Base-by-base conservation (phyloP, 2,113 vertebrate genomes). In the Paratilapia polleni region DNA sequence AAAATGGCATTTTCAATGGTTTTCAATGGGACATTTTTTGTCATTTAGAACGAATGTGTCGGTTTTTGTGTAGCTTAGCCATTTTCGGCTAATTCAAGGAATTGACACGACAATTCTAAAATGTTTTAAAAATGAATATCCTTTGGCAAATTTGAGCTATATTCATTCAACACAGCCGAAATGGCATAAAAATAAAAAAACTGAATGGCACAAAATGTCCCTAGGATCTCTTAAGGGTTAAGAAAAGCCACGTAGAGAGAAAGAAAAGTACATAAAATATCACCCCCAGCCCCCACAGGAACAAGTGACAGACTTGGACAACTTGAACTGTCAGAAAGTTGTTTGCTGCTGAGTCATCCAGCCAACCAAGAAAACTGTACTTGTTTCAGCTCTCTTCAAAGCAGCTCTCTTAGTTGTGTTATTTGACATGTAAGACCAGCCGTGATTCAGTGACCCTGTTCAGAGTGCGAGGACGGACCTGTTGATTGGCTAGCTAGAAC, bases 401-500 rank as follows among this genome's bases (percentile, higher is more conserved):
- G 59, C 74, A 8, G 66, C 70, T 59, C 85, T 86, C 77, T 90
- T 79, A 31, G 80, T 66, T 5, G 78, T 54, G 82, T 15, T 70
- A 80, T 62, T 64, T 78, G 82, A 89, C 82, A 79, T 78, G 79
- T 82, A 84, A 86, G 77, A 79, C 79, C 84, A 66, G 80, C 84
- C 20, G 22, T 41, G 89, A 75, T 83, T 88, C 88, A 17, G 60
- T 89, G 91, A 93, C 92, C 92, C 90, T 47, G 66, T 76, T 77
- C 80, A 7, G n/a, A 78, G 79, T 31, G 61, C 19, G 47, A 56
- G 75, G 82, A 92, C 86, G 89, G 85, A 81, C 84, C 43, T 47
- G 63, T 74, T 89, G 89, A 90, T 90, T 91, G 92, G 88, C 90
- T 81, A 11, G 59, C 68, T 22, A 43, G 70, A 87, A 82, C 76